These are phyloP conservation scores for Dexiosoma caninum DNA, from an alignment of 2,888 invertebrate species.

Conservation along the genomic window DNA sequence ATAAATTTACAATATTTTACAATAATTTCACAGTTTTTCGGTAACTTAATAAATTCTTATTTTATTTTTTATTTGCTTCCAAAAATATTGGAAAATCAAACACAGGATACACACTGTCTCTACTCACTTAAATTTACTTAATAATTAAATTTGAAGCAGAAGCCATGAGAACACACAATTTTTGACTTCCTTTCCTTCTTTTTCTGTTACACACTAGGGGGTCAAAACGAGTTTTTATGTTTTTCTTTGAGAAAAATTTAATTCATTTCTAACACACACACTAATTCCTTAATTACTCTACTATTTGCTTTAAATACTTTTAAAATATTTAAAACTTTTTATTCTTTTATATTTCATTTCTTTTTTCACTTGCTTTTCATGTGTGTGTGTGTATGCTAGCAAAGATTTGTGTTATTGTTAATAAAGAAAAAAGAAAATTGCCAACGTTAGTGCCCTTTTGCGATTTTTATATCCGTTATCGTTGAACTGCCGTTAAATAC, in stretches of 20 bases:
- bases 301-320: slow-evolving; percentile 9
- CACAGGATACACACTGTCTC: slow-evolving; percentile 20
- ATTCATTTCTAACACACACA: neutral
- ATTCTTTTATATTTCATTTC: neutral
- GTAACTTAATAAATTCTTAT: neutral
- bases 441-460: slow-evolving; percentile 52
- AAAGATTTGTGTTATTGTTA: slow-evolving; percentile 1
- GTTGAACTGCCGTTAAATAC: slow-evolving; percentile 73
- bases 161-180: neutral
- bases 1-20: neutral
- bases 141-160: neutral
- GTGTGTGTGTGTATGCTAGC: neutral
- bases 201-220: neutral
- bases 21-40: neutral
- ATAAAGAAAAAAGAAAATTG: slow-evolving; percentile 30
- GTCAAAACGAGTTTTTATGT: slow-evolving; percentile 10
- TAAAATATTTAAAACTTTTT: neutral
- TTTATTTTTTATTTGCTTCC: neutral
- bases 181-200: neutral
- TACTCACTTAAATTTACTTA: slow-evolving; percentile 20
- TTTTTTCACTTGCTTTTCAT: neutral
- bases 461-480: slow-evolving; percentile 66
- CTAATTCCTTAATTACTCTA: neutral
- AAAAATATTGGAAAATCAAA: neutral
- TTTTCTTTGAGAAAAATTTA: neutral